phyloP scores from a whole-genome alignment of 2,888 invertebrate species.

The Itoplectis maculator region DNA sequence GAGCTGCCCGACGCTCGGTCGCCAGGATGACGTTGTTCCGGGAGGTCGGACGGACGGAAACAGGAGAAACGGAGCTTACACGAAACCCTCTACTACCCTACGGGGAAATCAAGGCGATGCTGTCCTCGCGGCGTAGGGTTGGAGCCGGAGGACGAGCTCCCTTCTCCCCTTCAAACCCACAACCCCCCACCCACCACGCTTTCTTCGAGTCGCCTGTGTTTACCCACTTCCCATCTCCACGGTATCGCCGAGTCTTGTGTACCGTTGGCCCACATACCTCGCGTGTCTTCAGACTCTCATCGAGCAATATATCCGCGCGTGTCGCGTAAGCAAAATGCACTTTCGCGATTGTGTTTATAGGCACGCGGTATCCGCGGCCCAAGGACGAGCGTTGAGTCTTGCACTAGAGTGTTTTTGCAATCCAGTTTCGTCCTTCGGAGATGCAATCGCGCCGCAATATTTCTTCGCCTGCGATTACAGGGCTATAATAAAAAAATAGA shows the following conservation, averaged over 20 bases:
- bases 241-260: too few species aligned
- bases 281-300: background rate
- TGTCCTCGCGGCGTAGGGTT: constrained; percentile 46
- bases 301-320: background rate
- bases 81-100: constrained; percentile 72
- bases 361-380: too few species aligned
- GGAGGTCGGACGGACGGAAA: constrained; percentile 16
- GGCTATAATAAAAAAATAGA: too few species aligned
- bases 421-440: background rate
- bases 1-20: constrained; percentile 31
- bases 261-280: background rate
- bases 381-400: too few species aligned
- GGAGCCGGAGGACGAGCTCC: background rate
- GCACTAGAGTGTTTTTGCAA: background rate
- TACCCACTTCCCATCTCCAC: constrained; percentile 42
- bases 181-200: background rate
- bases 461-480: too few species aligned
- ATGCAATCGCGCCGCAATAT: background rate
- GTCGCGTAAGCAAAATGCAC: background rate
- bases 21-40: constrained; percentile 18
- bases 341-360: background rate
- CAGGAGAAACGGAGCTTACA: constrained; percentile 58
- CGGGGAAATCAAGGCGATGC: constrained; percentile 74
- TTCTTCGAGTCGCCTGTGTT: constrained; percentile 42
- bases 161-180: too few species aligned